A percentile compares a stretch with the other conserved stretches of the same genome.
These are phyloP conservation scores for Tetranychus piercei DNA, from an alignment of 2,888 invertebrate genomes.

Conservation along the genomic window DNA sequence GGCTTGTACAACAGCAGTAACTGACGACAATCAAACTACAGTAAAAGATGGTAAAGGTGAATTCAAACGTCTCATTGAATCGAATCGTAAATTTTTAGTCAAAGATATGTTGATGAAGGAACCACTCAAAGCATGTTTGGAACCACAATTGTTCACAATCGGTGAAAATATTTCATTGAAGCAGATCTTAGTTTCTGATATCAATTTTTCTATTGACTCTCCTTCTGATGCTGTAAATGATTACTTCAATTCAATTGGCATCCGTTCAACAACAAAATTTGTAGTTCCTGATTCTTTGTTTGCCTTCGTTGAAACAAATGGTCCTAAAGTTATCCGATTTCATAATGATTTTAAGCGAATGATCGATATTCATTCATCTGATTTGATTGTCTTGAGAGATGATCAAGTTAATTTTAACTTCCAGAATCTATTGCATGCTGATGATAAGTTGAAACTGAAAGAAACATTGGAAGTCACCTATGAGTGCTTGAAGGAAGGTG, in stretches of 20 bases:
- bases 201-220: background rate
- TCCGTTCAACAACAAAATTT: background rate
- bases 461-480: background rate
- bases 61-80: background rate
- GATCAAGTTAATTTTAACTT: background rate
- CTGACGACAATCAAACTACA: background rate
- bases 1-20: background rate
- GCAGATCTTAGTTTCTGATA: background rate
- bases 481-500: slow-evolving; percentile 7
- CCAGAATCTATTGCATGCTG: background rate
- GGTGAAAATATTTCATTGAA: background rate
- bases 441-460: background rate
- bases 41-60: background rate
- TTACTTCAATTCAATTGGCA: background rate
- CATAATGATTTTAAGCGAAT: background rate
- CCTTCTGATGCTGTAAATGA: background rate
- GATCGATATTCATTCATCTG: background rate
- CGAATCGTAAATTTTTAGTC: background rate
- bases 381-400: background rate
- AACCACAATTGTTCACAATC: background rate
- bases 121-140: background rate
- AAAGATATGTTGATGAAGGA: background rate
- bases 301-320: background rate
- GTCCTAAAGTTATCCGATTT: background rate
- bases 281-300: background rate